Evolutionary conservation across 92 coral and sea anemone species (phyloP).

Genomic region (Plumapathes pennacea): DNA sequence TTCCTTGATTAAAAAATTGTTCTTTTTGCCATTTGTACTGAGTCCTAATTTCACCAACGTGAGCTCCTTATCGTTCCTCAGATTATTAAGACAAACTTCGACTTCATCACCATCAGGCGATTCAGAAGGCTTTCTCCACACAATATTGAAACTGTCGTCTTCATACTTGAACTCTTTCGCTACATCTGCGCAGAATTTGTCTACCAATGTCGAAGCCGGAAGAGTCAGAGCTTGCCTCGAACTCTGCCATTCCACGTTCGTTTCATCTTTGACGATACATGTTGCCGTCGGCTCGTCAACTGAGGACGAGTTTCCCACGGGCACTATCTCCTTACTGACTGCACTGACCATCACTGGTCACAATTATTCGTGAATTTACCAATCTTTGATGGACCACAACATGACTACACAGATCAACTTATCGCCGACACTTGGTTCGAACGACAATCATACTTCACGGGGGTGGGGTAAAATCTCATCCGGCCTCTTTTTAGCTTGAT

Average conservation of each 20-base stretch:
- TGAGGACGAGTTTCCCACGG: conserved; percentile 45
- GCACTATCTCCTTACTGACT: conserved; percentile 53
- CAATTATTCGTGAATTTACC: no score
- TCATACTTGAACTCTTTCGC: conserved; percentile 75
- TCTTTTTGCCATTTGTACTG: conserved; percentile 62
- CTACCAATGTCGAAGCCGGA: conserved; percentile 64
- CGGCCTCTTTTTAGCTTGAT: no score
- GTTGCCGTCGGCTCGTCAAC: conserved; percentile 76
- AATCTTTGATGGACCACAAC: no score
- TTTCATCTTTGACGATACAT: conserved; percentile 89
- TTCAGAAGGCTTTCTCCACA: conserved; percentile 55
- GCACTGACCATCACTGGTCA: conserved; percentile 76
- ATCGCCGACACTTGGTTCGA: no score
- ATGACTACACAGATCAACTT: no score
- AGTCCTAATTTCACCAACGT: conserved; percentile 80
- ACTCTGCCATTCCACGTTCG: conserved; percentile 63
- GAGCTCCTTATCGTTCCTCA: conserved; percentile 32
- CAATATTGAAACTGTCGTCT: conserved; percentile 64
- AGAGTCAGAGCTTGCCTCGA: conserved; percentile 51
- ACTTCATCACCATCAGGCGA: conserved; percentile 31
- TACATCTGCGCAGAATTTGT: conserved; percentile 55
- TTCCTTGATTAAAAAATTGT: conserved; percentile 69
- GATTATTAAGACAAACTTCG: conserved; percentile 67
- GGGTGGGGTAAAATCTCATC: no score
- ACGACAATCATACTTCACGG: no score